These are phyloP conservation scores for Hemiscyllium ocellatum DNA, from an alignment of 2,113 vertebrate genomes.

Conservation along the genomic window DNA sequence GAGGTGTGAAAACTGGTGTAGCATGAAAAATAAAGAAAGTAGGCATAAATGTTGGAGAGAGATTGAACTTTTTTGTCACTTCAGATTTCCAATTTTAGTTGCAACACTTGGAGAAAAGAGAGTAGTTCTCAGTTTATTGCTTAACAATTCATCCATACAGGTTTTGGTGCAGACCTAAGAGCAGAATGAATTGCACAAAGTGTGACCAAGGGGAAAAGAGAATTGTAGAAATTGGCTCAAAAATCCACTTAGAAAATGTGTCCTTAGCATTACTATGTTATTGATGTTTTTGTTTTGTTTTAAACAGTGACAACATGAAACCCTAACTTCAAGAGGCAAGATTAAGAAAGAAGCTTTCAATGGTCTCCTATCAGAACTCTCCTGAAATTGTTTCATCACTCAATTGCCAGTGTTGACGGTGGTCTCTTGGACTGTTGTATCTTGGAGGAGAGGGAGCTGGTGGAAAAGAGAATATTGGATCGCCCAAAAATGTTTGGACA, in stretches of 20 bases:
- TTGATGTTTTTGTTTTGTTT: background rate
- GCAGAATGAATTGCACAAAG: background rate
- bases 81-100: background rate
- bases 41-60: background rate
- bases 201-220: background rate
- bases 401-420: too few relatives aligned
- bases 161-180: background rate
- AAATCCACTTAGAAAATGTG: background rate
- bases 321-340: conserved; percentile 2
- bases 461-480: background rate
- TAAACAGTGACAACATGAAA: conserved; percentile 17
- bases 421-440: background rate
- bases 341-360: background rate
- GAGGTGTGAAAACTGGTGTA: background rate
- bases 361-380: background rate
- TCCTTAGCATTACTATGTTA: background rate
- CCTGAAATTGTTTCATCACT: background rate
- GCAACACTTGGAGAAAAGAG: background rate
- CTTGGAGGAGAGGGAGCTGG: background rate
- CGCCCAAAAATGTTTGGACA: conserved; percentile 19
- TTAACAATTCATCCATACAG: background rate
- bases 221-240: background rate
- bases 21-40: background rate
- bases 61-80: background rate
- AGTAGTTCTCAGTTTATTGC: background rate